A percentile compares a stretch with the other conserved stretches of the same genome.
Evolutionary conservation across 2,888 invertebrate species (phyloP).

Genomic region (Gryllus longicercus): DNA sequence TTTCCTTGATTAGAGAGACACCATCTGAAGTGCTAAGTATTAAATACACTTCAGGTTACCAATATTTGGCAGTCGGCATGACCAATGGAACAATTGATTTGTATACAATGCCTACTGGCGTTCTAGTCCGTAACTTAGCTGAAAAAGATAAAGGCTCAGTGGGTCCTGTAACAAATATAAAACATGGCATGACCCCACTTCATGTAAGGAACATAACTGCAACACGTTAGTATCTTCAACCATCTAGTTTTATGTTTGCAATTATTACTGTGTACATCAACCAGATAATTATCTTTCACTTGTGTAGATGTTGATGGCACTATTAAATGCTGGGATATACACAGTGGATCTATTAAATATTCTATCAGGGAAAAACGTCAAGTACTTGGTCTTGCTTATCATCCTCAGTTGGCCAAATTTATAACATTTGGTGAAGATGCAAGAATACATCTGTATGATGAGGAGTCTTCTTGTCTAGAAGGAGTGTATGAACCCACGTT

Average conservation of each 20-base stretch:
- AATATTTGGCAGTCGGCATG: conserved; percentile 59
- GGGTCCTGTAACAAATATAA: conserved; percentile 58
- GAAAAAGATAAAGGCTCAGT: conserved; percentile 52
- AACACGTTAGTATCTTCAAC: conserved; percentile 52
- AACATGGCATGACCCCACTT: conserved; percentile 60
- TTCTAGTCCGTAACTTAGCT: not conserved
- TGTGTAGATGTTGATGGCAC: conserved; percentile 61
- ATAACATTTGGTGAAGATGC: conserved; percentile 63
- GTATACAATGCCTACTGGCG: conserved; percentile 46
- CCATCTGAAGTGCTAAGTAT: conserved; percentile 56
- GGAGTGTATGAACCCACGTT: conserved; percentile 59
- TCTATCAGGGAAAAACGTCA: conserved; percentile 64
- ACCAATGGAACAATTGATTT: conserved; percentile 58
- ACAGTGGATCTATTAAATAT: conserved; percentile 60
- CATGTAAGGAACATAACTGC: conserved; percentile 56
- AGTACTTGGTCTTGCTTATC: conserved; percentile 60
- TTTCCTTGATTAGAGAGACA: conserved; percentile 48
- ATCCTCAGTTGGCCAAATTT: conserved; percentile 56
- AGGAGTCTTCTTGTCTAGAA: conserved; percentile 63
- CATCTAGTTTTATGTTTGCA: not conserved
- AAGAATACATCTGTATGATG: conserved; percentile 63
- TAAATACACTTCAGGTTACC: conserved; percentile 60
- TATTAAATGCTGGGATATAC: conserved; percentile 67
- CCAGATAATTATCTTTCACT: not conserved
- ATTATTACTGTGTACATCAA: not conserved